Conservation (phyloP, 2,113 vertebrate species). For the Rhabdomys dilectus region DNA sequence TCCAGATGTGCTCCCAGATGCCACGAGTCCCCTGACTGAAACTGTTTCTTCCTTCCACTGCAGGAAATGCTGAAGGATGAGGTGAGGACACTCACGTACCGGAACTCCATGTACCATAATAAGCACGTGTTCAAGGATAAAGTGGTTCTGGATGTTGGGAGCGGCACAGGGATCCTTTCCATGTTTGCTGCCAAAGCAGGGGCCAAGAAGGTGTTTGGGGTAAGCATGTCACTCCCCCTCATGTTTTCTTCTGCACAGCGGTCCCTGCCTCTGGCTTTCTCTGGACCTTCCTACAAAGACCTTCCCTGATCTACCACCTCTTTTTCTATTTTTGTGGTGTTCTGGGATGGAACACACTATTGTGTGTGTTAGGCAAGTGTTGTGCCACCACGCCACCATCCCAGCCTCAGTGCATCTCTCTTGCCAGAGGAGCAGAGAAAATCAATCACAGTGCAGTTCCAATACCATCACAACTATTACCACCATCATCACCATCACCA, state of each 20-base stretch:
- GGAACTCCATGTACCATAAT: slow-evolving; percentile 99
- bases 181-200: slow-evolving; percentile 99
- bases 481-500: background rate
- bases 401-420: background rate
- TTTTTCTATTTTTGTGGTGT: background rate
- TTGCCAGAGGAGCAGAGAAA: background rate
- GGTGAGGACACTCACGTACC: slow-evolving; percentile 97
- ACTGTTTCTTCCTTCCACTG: slow-evolving; percentile 21
- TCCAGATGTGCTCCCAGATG: too few relatives aligned
- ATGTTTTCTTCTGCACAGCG: rapidly evolving
- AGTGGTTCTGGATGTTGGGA: slow-evolving; percentile 97
- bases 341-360: background rate
- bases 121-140: slow-evolving; percentile 99
- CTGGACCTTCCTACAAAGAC: background rate
- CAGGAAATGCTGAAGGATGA: slow-evolving; percentile 99
- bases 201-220: slow-evolving; percentile 98
- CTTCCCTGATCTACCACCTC: background rate
- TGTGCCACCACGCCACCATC: background rate
- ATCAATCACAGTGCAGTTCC: too few relatives aligned
- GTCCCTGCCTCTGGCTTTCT: background rate
- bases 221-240: slow-evolving; percentile 84
- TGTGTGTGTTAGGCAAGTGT: background rate
- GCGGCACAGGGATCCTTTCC: slow-evolving; percentile 98
- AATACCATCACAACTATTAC: background rate
- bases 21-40: rapidly evolving